Evolutionary conservation across 92 coral and sea anemone species (phyloP), one percentile per base, ranked within the genome.

Genomic region (Anthopleura xanthogrammica): DNA sequence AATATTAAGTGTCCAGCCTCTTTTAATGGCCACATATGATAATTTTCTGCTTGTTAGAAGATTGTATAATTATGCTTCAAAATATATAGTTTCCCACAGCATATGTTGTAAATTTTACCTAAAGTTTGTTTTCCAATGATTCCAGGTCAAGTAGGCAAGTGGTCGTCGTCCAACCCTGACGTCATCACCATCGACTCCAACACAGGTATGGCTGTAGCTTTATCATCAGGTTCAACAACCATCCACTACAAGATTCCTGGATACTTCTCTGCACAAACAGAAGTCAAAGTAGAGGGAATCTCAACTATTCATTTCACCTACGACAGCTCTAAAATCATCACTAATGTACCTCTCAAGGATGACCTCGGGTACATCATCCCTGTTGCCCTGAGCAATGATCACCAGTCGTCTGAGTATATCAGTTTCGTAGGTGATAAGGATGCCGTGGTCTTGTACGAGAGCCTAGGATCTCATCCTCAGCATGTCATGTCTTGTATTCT

Each of bases 121-220:
- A 68, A 7, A 39, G 36, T 68, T 17, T 68, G 77, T 72, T 39
- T 36, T 72, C 50, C 77, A 72, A 72, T 72, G 50, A 36, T 72
- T 72, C 19, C 43, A 96, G 99, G 93, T 82, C 91, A 85, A 13
- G 92, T 88, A 43, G 99, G 99, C 13, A 80, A 85, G 79, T 96
- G 99, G 99, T 96, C 94, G 10, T 93, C 98, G 1, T 94, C 99
- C n/a, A 89, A 94, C 76, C 90, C 89, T 78, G 91, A 87, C 60
- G 87, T 94, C 36, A 81, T 96, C 78, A 83, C 86, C 80, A 90
- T 96, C 24, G 91, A 93, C 83, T 78, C 95, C 17, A 85, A 79
- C 16, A 81, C 99, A 42, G 99, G 99, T 12, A 77, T 92, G 57
- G 96, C 97, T 72, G 52, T 96, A 58, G 99, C 99, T 56, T 88